phyloP scores from a whole-genome alignment of 2,113 vertebrate genomes.

The Trogon surrucura region DNA sequence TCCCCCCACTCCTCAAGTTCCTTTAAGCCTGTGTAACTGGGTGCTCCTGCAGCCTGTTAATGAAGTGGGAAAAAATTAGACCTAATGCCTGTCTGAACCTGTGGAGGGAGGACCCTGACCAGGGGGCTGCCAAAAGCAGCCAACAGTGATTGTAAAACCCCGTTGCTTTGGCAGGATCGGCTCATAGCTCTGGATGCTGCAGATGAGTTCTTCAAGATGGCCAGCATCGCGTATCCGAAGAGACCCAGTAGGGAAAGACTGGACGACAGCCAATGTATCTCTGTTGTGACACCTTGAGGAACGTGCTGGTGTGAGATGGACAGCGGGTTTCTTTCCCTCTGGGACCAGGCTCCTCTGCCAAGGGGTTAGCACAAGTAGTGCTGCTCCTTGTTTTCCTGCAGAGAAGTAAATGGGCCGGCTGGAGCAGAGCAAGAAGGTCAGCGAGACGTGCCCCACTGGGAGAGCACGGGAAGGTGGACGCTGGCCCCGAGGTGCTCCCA shows the following conservation, averaged over 20 bases:
- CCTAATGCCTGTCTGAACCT: not conserved
- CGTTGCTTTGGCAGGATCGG: slow-evolving; percentile 77
- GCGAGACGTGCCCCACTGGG: not conserved
- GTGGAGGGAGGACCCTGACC: not conserved
- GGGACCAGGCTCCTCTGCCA: fast-evolving
- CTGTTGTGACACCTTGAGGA: slow-evolving; percentile 48
- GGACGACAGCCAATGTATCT: not conserved
- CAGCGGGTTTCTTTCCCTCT: not conserved
- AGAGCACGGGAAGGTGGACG: fast-evolving
- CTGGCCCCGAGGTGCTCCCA: not conserved
- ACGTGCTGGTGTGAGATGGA: fast-evolving
- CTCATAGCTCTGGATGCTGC: slow-evolving; percentile 90
- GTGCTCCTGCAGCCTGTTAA: not conserved
- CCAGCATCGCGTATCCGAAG: slow-evolving; percentile 84
- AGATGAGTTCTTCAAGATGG: slow-evolving; percentile 88
- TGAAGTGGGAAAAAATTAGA: not conserved
- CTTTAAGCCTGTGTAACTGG: not conserved
- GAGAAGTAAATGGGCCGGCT: fast-evolving
- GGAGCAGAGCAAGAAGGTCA: not conserved
- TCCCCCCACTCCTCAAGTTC: not conserved
- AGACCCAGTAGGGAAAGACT: not conserved
- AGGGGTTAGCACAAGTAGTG: not conserved
- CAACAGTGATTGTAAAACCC: fast-evolving
- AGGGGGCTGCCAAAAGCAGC: not conserved
- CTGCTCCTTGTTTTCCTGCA: not conserved